phyloP scores from a whole-genome alignment of 1,140 invertebrate species.

The Zaprionus tsacasi region DNA sequence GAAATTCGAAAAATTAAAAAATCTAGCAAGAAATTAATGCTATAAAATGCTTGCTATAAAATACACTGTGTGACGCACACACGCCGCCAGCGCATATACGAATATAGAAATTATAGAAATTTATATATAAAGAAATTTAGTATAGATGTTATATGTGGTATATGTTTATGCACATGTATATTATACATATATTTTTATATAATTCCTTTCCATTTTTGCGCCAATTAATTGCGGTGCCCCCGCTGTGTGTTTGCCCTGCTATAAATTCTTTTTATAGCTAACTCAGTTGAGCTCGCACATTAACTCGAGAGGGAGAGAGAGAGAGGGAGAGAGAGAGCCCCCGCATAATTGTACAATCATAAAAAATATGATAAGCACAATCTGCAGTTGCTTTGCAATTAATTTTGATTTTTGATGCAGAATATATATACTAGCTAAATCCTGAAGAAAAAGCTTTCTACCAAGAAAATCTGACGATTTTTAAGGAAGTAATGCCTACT shows the following conservation, averaged over 20 bases:
- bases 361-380: neutral
- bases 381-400: neutral
- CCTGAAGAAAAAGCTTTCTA: too few species aligned
- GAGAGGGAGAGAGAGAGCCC: neutral
- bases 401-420: neutral
- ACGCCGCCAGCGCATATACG: constrained; percentile 30
- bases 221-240: constrained; percentile 61
- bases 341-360: constrained; percentile 9
- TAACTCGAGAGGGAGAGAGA: neutral
- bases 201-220: constrained; percentile 44
- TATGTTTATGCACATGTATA: constrained; percentile 26
- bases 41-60: constrained; percentile 12
- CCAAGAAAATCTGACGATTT: too few species aligned
- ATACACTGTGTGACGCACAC: constrained; percentile 60
- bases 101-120: constrained; percentile 44
- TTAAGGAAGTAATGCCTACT: too few species aligned
- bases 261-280: constrained; percentile 41
- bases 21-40: constrained; percentile 21
- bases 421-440: too few species aligned
- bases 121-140: constrained; percentile 28
- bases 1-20: too few species aligned
- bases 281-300: neutral
- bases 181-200: constrained; percentile 56
- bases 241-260: constrained; percentile 1
- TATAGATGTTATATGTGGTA: constrained; percentile 26